Conservation (phyloP, 2,797 vertebrate genomes). For the Holocentrus rufus region DNA sequence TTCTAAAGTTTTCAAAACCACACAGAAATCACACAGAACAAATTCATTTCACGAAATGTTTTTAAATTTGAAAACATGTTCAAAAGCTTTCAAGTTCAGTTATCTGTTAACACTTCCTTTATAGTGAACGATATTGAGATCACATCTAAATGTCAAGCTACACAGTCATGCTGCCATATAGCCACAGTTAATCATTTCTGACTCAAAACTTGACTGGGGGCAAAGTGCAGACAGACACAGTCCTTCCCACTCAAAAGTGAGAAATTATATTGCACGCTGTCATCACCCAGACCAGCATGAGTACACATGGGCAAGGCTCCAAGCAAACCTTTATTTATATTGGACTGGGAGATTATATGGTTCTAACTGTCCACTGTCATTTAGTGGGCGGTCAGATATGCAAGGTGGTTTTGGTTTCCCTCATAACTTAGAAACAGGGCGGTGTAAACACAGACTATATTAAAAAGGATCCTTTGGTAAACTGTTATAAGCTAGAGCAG, state of each 20-base stretch:
- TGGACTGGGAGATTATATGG: slow-evolving; percentile 41
- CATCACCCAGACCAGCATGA: slow-evolving; percentile 23
- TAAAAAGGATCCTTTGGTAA: neutral
- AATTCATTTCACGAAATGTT: no score
- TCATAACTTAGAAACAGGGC: slow-evolving; percentile 14
- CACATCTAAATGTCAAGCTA: neutral
- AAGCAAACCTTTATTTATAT: slow-evolving; percentile 63
- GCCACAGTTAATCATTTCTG: slow-evolving; percentile 55
- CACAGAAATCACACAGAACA: neutral
- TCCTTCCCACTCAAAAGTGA: slow-evolving; percentile 28
- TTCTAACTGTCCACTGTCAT: slow-evolving; percentile 35
- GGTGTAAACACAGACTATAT: neutral
- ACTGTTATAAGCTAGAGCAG: neutral
- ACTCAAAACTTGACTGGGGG: slow-evolving; percentile 26
- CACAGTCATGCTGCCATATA: neutral
- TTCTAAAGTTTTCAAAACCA: neutral
- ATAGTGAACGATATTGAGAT: neutral
- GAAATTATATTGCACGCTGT: slow-evolving; percentile 26
- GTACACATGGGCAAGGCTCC: slow-evolving; percentile 58
- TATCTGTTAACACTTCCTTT: neutral
- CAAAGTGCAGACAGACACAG: slow-evolving; percentile 49
- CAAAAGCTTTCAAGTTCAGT: no score
- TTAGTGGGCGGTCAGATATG: slow-evolving; percentile 37
- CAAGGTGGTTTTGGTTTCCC: slow-evolving; percentile 3
- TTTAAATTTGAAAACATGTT: no score